Conservation (phyloP, 92 coral and sea anemone species). For the Epizoanthus stellaris region DNA sequence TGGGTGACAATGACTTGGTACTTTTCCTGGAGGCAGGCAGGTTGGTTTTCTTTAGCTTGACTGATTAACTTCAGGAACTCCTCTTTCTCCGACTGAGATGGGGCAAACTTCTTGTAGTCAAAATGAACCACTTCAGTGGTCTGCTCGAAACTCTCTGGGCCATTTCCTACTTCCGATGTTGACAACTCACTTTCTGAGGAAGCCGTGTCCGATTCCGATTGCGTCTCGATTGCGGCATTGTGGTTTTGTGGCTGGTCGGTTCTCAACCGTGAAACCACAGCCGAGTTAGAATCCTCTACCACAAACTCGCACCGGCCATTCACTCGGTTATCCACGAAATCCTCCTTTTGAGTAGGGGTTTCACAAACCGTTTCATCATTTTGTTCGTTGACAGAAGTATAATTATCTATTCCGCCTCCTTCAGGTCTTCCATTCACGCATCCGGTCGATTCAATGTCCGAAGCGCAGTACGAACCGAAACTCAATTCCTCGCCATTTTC, state of each 20-base stretch:
- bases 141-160: conserved; percentile 38
- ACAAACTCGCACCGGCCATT: conserved; percentile 52
- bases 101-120: conserved; percentile 86
- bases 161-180: conserved; percentile 47
- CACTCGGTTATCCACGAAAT: conserved; percentile 43
- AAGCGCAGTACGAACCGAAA: conserved; percentile 41
- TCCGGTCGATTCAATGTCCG: conserved; percentile 86
- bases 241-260: conserved; percentile 74
- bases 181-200: conserved; percentile 68
- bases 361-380: conserved; percentile 54
- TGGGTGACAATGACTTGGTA: conserved; percentile 54
- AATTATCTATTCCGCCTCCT: conserved; percentile 89
- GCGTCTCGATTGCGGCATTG: conserved; percentile 86
- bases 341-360: conserved; percentile 53
- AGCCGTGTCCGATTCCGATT: conserved; percentile 74
- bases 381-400: conserved; percentile 58
- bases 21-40: conserved; percentile 57
- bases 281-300: conserved; percentile 51
- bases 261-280: conserved; percentile 67
- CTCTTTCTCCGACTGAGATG: conserved; percentile 74
- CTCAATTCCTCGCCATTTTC: conserved; percentile 38
- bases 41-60: conserved; percentile 68
- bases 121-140: conserved; percentile 67
- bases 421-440: conserved; percentile 80
- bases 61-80: conserved; percentile 83